Evolutionary conservation across 2,113 vertebrate genomes (phyloP).

Genomic region (Microtus richardsoni): DNA sequence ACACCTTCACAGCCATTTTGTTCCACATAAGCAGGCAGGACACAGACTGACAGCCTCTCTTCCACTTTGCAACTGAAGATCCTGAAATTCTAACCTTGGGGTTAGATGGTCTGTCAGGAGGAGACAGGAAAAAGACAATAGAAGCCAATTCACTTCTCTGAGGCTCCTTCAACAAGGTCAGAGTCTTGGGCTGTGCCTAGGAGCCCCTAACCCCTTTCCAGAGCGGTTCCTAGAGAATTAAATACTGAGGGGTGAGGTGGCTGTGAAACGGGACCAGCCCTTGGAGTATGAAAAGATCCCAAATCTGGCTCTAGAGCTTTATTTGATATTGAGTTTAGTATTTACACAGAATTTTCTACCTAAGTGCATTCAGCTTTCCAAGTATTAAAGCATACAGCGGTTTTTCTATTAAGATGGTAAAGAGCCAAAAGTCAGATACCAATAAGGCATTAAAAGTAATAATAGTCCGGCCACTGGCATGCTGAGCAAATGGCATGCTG

Average conservation of each 20-base stretch:
- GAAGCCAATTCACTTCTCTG: not conserved
- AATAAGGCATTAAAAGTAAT: not conserved
- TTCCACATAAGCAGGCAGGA: not conserved
- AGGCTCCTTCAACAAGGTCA: not conserved
- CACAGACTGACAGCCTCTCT: not conserved
- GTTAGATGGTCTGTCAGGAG: not conserved
- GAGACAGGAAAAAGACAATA: not conserved
- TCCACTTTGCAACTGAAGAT: not conserved
- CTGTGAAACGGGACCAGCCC: not conserved
- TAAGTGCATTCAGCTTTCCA: not conserved
- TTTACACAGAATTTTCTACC: not conserved
- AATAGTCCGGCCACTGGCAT: not conserved
- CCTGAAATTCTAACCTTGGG: not conserved
- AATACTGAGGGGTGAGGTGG: not conserved
- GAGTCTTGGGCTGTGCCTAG: not conserved
- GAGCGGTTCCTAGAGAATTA: not conserved
- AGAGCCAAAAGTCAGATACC: not conserved
- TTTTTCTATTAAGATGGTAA: not conserved
- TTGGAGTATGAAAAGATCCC: not conserved
- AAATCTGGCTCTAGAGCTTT: not conserved
- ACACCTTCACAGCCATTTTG: not conserved
- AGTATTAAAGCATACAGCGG: not conserved
- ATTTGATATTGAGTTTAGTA: slow-evolving; percentile 8
- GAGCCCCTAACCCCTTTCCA: not conserved
- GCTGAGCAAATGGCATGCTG: not conserved